Conservation (phyloP, 2,113 vertebrate genomes). For the Nanger granti region DNA sequence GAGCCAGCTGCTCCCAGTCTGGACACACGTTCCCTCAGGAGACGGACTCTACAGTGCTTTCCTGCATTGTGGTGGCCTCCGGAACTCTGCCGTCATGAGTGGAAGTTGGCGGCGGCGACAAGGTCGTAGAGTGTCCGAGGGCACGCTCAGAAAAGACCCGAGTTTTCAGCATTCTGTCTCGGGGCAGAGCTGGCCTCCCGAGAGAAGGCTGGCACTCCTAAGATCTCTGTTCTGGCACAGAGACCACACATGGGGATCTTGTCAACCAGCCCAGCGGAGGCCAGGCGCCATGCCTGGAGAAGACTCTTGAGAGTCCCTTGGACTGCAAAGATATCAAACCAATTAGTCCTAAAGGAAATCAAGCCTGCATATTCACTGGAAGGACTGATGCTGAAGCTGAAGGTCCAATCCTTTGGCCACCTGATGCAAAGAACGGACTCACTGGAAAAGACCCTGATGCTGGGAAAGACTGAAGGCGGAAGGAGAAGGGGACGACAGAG, state of each 20-base stretch:
- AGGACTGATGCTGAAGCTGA: background rate
- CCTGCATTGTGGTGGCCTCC: background rate
- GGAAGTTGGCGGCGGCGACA: accelerated
- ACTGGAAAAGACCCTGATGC: background rate
- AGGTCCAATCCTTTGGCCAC: background rate
- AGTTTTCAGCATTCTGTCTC: background rate
- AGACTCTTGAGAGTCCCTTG: background rate
- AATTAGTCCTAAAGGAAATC: background rate
- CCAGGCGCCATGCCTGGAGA: accelerated
- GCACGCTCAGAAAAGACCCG: background rate
- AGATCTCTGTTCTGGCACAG: accelerated
- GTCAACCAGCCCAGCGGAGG: background rate
- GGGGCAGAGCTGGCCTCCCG: accelerated
- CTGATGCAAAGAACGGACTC: accelerated
- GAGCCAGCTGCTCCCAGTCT: accelerated
- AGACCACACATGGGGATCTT: accelerated
- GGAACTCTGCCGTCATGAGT: accelerated
- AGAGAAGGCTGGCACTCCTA: background rate
- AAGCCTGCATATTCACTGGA: background rate
- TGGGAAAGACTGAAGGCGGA: accelerated
- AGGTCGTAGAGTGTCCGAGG: accelerated
- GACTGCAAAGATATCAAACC: background rate
- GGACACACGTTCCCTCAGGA: accelerated
- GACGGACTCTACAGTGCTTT: accelerated
- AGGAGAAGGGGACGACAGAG: accelerated